These are phyloP conservation scores for Carassius carassius DNA, from an alignment of 2,113 vertebrate genomes.

Conservation along the genomic window DNA sequence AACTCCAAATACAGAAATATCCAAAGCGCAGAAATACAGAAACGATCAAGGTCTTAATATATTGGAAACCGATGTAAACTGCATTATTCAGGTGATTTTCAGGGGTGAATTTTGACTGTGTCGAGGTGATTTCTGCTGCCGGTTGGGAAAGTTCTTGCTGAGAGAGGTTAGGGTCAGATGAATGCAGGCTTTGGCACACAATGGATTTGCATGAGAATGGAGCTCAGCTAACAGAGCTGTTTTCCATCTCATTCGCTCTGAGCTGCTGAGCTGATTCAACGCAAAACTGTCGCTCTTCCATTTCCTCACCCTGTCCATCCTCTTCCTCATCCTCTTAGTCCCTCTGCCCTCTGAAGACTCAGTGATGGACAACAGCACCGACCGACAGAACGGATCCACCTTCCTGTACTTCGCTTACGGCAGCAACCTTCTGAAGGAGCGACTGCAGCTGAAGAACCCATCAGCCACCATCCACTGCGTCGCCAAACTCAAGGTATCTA, in stretches of 20 bases:
- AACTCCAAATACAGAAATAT: no score
- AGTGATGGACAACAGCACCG: conserved; percentile 56
- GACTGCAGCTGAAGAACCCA: conserved; percentile 72
- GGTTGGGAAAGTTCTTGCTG: conserved; percentile 1
- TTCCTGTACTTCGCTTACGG: conserved; percentile 77
- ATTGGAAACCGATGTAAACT: no score
- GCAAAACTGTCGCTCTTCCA: conserved; percentile 12
- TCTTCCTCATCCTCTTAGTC: conserved; percentile 14
- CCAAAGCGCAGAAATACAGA: neutral
- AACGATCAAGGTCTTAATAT: no score
- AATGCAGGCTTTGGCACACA: conserved; percentile 20
- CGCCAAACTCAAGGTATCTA: conserved; percentile 68
- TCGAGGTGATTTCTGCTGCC: neutral
- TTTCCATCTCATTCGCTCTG: conserved; percentile 47
- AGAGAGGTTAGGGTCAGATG: neutral
- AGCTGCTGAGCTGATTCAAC: conserved; percentile 8
- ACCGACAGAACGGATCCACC: conserved; percentile 51
- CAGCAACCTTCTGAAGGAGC: conserved; percentile 75
- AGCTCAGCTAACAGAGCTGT: conserved; percentile 44
- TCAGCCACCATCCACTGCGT: conserved; percentile 70
- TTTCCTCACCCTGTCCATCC: conserved; percentile 21
- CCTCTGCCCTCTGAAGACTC: conserved; percentile 17
- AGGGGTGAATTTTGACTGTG: neutral
- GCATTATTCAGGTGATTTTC: no score
- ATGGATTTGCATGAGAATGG: conserved; percentile 71